Evolutionary conservation across 2,797 vertebrate genomes (phyloP).

Genomic region (Megalops cyprinoides): DNA sequence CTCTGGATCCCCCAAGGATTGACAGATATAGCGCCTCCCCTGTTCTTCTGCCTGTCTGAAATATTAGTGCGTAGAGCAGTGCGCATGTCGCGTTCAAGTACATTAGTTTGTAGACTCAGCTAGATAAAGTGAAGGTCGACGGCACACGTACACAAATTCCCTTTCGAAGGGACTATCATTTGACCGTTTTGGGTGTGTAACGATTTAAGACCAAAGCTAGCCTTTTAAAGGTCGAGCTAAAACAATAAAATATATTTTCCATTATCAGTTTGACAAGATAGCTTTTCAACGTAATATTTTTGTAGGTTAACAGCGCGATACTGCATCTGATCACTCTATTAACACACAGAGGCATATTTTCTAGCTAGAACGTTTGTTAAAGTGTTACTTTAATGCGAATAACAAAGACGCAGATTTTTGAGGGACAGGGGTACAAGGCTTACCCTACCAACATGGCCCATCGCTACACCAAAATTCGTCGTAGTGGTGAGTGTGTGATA

Average conservation of each 20-base stretch:
- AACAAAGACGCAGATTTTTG: background rate
- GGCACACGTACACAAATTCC: background rate
- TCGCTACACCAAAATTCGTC: slow-evolving; percentile 58
- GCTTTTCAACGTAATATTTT: too few relatives aligned
- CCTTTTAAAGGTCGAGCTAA: background rate
- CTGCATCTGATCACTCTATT: background rate
- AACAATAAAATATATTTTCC: too few relatives aligned
- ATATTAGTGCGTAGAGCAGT: slow-evolving; percentile 10
- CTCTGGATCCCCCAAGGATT: slow-evolving; percentile 17
- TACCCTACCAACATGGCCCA: slow-evolving; percentile 66
- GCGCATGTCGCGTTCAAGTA: slow-evolving; percentile 23
- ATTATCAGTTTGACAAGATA: too few relatives aligned
- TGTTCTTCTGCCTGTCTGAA: slow-evolving; percentile 8
- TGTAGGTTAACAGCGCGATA: background rate
- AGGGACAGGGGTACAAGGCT: background rate
- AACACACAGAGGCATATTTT: background rate
- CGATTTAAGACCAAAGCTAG: background rate
- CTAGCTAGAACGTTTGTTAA: background rate
- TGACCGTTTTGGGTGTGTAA: background rate
- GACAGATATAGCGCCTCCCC: slow-evolving; percentile 29
- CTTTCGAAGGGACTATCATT: background rate
- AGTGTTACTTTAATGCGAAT: background rate
- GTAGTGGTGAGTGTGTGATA: slow-evolving; percentile 43
- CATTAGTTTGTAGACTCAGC: slow-evolving; percentile 14
- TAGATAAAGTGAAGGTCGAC: slow-evolving; percentile 19